Conservation (phyloP, 2,888 invertebrate species). For the Bursaphelenchus okinawaensis region DNA sequence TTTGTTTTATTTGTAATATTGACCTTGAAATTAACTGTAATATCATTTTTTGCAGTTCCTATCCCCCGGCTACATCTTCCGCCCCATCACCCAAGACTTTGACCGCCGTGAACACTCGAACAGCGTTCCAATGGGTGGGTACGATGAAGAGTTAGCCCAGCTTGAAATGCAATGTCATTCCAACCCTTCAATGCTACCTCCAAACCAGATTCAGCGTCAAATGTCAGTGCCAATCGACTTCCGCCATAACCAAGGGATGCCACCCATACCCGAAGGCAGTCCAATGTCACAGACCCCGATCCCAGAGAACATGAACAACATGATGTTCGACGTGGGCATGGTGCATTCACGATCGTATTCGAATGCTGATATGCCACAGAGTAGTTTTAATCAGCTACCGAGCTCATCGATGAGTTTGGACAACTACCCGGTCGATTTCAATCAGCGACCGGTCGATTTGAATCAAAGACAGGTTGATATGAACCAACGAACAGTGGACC, state of each 20-base stretch:
- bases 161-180: not conserved
- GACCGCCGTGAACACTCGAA: not conserved
- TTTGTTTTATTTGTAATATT: too few species aligned
- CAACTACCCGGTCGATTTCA: not conserved
- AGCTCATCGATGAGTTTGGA: not conserved
- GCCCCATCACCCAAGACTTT: conserved; percentile 1
- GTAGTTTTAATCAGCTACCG: not conserved
- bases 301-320: too few species aligned
- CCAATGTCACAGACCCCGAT: not conserved
- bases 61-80: not conserved
- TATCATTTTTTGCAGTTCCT: conserved; percentile 3
- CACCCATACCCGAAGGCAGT: not conserved
- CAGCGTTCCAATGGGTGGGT: not conserved
- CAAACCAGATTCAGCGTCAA: conserved; percentile 5
- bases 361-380: not conserved
- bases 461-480: too few species aligned
- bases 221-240: conserved; percentile 5
- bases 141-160: not conserved
- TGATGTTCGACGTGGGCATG: not conserved
- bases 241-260: not conserved
- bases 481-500: too few species aligned
- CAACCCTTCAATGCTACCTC: not conserved
- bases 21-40: too few species aligned
- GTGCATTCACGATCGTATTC: not conserved
- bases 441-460: not conserved